Percentiles rank a stretch among this genome's conserved stretches.
phyloP scores from a whole-genome alignment of 2,113 vertebrate genomes.

The Macrotus californicus region DNA sequence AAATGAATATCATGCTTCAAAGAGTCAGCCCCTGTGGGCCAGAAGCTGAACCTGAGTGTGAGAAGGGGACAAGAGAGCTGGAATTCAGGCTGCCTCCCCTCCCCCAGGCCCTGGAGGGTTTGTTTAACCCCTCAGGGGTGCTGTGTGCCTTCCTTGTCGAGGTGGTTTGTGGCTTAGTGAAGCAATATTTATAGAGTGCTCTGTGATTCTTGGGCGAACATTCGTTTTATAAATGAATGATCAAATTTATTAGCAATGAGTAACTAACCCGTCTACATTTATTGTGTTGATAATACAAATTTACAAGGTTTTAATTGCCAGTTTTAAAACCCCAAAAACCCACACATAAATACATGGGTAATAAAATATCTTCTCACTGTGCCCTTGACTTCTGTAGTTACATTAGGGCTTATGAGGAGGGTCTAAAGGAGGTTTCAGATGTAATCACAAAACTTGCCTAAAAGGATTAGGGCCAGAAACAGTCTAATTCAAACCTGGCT shows the following conservation, averaged over 20 bases:
- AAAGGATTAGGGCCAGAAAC: background rate
- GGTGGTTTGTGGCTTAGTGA: slow-evolving; percentile 71
- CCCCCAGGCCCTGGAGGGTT: slow-evolving; percentile 49
- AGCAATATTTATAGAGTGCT: slow-evolving; percentile 74
- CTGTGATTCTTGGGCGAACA: slow-evolving; percentile 73
- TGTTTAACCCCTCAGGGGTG: slow-evolving; percentile 72
- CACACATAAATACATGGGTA: slow-evolving; percentile 71
- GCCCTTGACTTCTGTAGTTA: slow-evolving; percentile 68
- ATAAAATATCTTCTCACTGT: slow-evolving; percentile 75
- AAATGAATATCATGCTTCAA: slow-evolving; percentile 49
- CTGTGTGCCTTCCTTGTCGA: slow-evolving; percentile 63
- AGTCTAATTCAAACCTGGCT: background rate
- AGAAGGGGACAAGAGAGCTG: background rate
- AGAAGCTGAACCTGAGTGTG: background rate
- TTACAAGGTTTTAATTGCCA: slow-evolving; percentile 76
- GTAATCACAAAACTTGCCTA: background rate
- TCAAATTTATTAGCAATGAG: slow-evolving; percentile 76
- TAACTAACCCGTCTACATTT: slow-evolving; percentile 74
- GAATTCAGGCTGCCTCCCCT: background rate
- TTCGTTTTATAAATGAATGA: slow-evolving; percentile 75
- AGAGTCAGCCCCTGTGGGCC: background rate
- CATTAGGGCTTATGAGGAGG: slow-evolving; percentile 28
- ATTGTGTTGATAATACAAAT: slow-evolving; percentile 77
- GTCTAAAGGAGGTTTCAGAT: slow-evolving; percentile 34
- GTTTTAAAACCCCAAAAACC: slow-evolving; percentile 72